These are phyloP conservation scores for Paramormyrops kingsleyae DNA, from an alignment of 2,113 vertebrate species.

Conservation along the genomic window DNA sequence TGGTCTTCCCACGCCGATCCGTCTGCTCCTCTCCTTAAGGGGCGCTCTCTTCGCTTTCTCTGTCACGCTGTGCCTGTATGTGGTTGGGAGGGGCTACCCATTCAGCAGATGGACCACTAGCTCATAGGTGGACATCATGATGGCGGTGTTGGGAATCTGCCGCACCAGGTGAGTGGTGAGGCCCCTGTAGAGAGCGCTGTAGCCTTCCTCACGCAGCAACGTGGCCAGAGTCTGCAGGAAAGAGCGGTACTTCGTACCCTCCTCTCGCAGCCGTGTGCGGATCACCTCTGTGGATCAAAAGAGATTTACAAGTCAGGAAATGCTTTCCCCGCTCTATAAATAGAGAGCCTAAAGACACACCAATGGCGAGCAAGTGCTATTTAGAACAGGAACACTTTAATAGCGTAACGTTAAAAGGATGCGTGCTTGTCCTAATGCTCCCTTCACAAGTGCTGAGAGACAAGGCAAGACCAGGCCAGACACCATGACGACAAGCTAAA, in stretches of 20 bases:
- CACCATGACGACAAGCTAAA: background rate
- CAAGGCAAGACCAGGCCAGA: background rate
- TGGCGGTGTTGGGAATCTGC: constrained; percentile 97
- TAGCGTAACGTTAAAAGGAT: background rate
- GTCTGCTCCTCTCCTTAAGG: constrained; percentile 41
- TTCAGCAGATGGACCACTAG: constrained; percentile 90
- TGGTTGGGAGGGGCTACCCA: constrained; percentile 56
- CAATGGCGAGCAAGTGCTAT: background rate
- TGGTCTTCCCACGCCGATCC: constrained; percentile 56
- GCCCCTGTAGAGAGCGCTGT: constrained; percentile 86
- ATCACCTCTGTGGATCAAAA: constrained; percentile 77
- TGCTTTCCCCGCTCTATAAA: background rate
- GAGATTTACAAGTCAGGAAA: background rate
- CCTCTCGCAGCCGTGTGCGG: constrained; percentile 94
- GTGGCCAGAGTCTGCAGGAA: constrained; percentile 89
- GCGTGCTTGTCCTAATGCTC: background rate
- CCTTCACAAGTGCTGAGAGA: background rate
- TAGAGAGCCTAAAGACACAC: background rate
- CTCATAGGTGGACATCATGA: constrained; percentile 98
- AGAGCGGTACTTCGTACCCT: constrained; percentile 92
- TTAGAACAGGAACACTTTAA: background rate
- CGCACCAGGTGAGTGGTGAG: constrained; percentile 90
- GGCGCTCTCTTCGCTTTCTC: constrained; percentile 12
- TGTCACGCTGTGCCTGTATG: constrained; percentile 11
- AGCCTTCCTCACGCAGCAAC: constrained; percentile 88